Base-by-base conservation (phyloP, 2,888 invertebrate species). In the Digitonthophagus gazella region DNA sequence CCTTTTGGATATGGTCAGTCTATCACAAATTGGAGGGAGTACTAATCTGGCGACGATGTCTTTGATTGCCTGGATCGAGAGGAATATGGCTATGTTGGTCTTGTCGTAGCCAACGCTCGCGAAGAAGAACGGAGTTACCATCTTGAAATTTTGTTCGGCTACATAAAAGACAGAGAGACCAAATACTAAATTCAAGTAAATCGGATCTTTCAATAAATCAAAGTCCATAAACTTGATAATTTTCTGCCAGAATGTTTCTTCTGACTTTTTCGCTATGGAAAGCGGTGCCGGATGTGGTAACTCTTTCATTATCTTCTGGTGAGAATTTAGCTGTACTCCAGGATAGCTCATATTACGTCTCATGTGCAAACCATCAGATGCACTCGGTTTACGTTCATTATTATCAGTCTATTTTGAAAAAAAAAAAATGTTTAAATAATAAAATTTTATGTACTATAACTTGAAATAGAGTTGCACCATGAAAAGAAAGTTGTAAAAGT, bases 91-190 rank as follows among this genome's bases (percentile, higher is more conserved):
- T 16, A 91, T 88, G 74, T 92, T 90, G 58, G 86, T 82, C 80
- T 88, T 89, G 70, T 86, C 85, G 78, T 89, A 89, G 0, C 88
- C 89, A 76, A 90, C 80, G 77, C 85, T 86, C 63, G 85, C 84
- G 73, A 90, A 88, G 79, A 90, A 90, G 80, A 90, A 90, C 11
- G 90, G 90, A 57, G 89, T 89, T 61, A 90, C 86, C 89, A 90
- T 88, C 80, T 91, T 90, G 81, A 91, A 91, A 78, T 91, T 91
- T 80, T 91, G 86, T 79, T 91, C 91, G 64, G 91, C 91, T 67
- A 90, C 90, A 84, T 91, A 91, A 82, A 90, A 91, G 56, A 91
- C 86, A 54, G 91, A 90, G 66, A 91, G 83, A 4, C 91, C 91
- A 69, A 91, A 88, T 72, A 91, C 85, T 76, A 91, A 86, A 79